Conservation (phyloP, 2,113 vertebrate genomes). For the Odobenus rosmarus region DNA sequence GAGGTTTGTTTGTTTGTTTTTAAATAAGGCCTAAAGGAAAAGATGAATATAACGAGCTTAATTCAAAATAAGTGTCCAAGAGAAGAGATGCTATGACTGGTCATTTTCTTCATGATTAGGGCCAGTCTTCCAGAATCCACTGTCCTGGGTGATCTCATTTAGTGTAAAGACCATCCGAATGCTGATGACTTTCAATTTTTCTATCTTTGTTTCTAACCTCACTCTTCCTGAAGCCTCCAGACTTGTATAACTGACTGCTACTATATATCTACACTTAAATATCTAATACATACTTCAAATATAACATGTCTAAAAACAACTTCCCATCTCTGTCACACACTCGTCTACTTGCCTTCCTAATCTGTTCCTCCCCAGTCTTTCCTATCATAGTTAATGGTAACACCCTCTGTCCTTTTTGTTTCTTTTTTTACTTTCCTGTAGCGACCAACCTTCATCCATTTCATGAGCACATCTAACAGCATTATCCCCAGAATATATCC, state of each 20-base stretch:
- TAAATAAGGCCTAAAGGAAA: neutral
- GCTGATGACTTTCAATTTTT: neutral
- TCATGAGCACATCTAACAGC: neutral
- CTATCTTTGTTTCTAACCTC: neutral
- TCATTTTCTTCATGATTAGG: neutral
- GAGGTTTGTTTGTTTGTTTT: neutral
- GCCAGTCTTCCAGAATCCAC: neutral
- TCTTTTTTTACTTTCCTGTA: neutral
- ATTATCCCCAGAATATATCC: neutral
- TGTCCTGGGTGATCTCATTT: neutral
- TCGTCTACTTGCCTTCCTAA: neutral
- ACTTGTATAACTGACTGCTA: neutral
- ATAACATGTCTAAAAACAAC: slow-evolving; percentile 6
- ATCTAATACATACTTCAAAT: neutral
- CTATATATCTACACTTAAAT: neutral
- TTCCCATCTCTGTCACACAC: neutral
- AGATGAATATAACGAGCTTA: neutral
- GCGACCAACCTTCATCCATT: neutral
- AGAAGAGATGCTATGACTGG: neutral
- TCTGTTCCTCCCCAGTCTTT: neutral
- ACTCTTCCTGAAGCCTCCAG: neutral
- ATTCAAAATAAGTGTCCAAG: neutral
- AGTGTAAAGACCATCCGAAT: neutral
- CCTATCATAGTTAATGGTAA: neutral
- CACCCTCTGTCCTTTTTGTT: neutral